Conservation (phyloP, 2,888 invertebrate species). For the Drosophila neotestacea region DNA sequence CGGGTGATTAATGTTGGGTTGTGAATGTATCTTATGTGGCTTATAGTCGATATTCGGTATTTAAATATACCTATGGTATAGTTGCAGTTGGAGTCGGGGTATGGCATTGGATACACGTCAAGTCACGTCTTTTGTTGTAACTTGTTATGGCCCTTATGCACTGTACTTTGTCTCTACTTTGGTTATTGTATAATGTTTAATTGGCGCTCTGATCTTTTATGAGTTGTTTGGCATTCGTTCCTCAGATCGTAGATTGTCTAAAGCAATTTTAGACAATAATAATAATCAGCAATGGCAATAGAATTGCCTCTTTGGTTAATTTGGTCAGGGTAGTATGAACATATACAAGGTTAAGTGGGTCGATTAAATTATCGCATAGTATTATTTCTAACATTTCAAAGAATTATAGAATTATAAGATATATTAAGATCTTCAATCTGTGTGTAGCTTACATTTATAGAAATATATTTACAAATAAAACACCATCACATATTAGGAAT, state of each 20-base stretch:
- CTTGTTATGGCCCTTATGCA: constrained; percentile 48
- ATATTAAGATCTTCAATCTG: background rate
- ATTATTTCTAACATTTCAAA: background rate
- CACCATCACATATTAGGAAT: constrained; percentile 44
- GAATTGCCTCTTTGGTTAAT: constrained; percentile 22
- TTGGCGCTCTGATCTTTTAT: constrained; percentile 42
- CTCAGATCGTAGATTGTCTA: constrained; percentile 30
- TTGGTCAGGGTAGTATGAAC: background rate
- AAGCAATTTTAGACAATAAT: constrained; percentile 8
- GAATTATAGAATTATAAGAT: background rate
- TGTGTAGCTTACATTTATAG: background rate
- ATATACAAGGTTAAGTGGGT: constrained; percentile 8
- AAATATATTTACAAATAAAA: constrained; percentile 46
- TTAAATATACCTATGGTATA: constrained; percentile 11
- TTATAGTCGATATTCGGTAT: constrained; percentile 14
- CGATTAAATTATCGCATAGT: background rate
- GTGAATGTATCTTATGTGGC: constrained; percentile 29
- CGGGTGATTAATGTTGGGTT: constrained; percentile 51
- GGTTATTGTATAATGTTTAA: constrained; percentile 61
- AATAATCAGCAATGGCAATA: constrained; percentile 18
- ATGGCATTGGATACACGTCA: constrained; percentile 52
- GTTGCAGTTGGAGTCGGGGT: constrained; percentile 27
- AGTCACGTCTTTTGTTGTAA: constrained; percentile 58
- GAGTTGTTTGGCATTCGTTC: constrained; percentile 37
- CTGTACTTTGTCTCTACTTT: constrained; percentile 16